Conservation (phyloP, 2,888 invertebrate species). For the Hydropsyche betteni region DNA sequence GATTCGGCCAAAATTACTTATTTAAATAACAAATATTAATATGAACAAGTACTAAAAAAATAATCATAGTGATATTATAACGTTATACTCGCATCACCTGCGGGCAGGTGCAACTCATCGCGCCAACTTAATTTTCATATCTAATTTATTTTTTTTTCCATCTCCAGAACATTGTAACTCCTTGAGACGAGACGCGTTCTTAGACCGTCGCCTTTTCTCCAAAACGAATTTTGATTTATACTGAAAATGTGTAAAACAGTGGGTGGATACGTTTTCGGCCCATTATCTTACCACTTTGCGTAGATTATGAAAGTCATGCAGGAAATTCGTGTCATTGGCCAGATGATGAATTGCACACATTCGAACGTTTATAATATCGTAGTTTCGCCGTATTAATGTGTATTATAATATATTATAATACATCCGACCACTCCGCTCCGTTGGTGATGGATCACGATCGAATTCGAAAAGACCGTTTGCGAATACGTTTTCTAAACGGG, state of each 20-base stretch:
- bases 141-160: constrained; percentile 29
- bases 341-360: constrained; percentile 34
- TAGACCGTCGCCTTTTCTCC: background rate
- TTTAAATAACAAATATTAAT: too few species aligned
- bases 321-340: constrained; percentile 37
- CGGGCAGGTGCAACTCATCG: constrained; percentile 37
- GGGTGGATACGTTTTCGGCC: too few species aligned
- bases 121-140: constrained; percentile 29
- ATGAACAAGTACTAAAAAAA: background rate
- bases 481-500: too few species aligned
- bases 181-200: background rate
- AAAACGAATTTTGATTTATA: background rate
- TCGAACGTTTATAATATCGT: background rate
- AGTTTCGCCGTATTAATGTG: too few species aligned
- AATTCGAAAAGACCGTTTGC: background rate
- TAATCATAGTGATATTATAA: constrained; percentile 1
- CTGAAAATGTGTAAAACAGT: background rate
- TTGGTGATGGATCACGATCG: constrained; percentile 18
- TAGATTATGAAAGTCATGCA: constrained; percentile 34
- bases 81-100: constrained; percentile 31
- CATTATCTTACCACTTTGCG: background rate
- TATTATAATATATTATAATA: constrained; percentile 2
- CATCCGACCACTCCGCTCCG: background rate
- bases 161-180: background rate
- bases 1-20: too few species aligned